These are phyloP conservation scores for Laterallus jamaicensis DNA, from an alignment of 2,113 vertebrate species.

Conservation along the genomic window DNA sequence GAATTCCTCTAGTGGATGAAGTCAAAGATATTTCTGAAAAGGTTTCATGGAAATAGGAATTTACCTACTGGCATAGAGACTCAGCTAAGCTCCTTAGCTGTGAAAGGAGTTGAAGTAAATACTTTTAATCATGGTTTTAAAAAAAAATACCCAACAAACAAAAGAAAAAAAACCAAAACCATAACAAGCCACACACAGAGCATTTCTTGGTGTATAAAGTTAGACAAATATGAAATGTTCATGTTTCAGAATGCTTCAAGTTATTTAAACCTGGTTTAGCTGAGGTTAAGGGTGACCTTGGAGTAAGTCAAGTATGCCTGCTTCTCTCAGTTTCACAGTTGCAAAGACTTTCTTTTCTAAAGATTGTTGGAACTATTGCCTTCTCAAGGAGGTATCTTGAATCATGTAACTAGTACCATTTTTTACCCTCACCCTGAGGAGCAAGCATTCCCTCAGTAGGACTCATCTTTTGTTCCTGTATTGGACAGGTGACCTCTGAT, in stretches of 20 bases:
- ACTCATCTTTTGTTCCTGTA: neutral
- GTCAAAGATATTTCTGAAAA: neutral
- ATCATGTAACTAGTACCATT: neutral
- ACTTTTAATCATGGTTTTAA: neutral
- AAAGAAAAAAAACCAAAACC: too few species aligned
- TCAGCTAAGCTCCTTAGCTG: neutral
- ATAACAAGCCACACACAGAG: too few species aligned
- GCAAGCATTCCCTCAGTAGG: neutral
- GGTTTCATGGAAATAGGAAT: neutral
- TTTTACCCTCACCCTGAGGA: rapidly evolving
- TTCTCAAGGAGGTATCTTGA: neutral
- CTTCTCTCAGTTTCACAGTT: neutral
- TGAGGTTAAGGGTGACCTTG: neutral
- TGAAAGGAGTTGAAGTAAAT: neutral
- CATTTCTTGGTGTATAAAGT: neutral
- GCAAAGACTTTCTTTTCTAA: neutral
- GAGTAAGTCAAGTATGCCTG: neutral
- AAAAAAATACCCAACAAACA: too few species aligned
- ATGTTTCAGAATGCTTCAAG: neutral
- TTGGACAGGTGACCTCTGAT: neutral
- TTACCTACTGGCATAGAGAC: neutral
- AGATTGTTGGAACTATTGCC: neutral
- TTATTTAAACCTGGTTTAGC: neutral
- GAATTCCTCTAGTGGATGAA: neutral
- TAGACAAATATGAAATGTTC: neutral